A percentile compares a stretch with the other conserved stretches of the same genome.
These are phyloP conservation scores for Dissostichus mawsoni DNA, from an alignment of 2,113 vertebrate genomes.

Conservation along the genomic window DNA sequence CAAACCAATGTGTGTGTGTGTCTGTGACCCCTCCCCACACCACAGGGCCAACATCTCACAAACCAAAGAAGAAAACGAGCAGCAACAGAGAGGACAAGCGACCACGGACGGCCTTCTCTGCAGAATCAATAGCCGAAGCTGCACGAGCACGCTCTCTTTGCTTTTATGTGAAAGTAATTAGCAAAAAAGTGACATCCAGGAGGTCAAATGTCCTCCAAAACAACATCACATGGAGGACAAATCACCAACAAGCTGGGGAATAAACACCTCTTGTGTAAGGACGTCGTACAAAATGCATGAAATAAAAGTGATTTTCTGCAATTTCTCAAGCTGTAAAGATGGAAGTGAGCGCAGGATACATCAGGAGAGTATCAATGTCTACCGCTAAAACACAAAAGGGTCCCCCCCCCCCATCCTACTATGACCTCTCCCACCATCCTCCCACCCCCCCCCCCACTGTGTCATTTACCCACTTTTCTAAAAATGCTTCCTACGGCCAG, in stretches of 20 bases:
- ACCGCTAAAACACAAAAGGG: constrained; percentile 72
- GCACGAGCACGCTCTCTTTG: constrained; percentile 36
- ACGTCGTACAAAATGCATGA: background rate
- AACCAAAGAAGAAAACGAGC: constrained; percentile 97
- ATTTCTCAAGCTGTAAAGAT: constrained; percentile 57
- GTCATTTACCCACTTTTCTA: constrained; percentile 89
- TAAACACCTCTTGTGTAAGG: background rate
- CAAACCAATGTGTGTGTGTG: constrained; percentile 6
- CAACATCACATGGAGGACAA: background rate
- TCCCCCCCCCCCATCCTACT: constrained; percentile 66
- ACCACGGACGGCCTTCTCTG: constrained; percentile 90
- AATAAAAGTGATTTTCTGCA: constrained; percentile 31
- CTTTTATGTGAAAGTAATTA: constrained; percentile 34
- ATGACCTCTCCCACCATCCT: constrained; percentile 75
- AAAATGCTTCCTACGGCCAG: constrained; percentile 96
- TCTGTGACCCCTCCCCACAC: constrained; percentile 12
- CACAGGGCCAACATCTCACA: constrained; percentile 94
- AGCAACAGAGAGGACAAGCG: constrained; percentile 92
- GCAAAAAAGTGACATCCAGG: constrained; percentile 29
- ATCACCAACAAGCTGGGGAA: constrained; percentile 8
- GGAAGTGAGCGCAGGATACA: constrained; percentile 60
- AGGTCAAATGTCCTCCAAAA: constrained; percentile 14
- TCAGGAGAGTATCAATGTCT: constrained; percentile 75
- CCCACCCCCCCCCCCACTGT: constrained; percentile 88
- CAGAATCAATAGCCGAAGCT: constrained; percentile 45